Evolutionary conservation across 2,797 vertebrate species (phyloP).

Genomic region (Danio jaintianensis): DNA sequence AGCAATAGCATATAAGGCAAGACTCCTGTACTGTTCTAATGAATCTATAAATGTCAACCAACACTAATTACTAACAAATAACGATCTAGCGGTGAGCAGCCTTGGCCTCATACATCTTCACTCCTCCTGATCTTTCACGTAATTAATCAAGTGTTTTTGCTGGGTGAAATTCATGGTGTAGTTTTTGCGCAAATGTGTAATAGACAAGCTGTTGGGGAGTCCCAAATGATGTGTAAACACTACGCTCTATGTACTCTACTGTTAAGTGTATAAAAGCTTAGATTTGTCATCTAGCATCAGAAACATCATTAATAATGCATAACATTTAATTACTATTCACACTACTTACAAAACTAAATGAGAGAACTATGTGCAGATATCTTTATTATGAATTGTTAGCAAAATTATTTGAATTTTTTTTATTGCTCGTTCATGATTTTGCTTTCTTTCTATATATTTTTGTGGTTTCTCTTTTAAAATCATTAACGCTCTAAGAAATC

Average conservation of each 20-base stretch:
- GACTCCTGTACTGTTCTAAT: constrained; percentile 47
- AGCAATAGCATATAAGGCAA: constrained; percentile 40
- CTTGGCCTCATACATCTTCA: neutral
- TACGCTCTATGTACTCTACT: neutral
- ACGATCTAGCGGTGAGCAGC: constrained; percentile 33
- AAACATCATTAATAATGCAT: neutral
- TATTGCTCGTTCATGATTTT: too few relatives aligned
- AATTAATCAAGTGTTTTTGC: constrained; percentile 1
- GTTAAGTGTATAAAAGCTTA: neutral
- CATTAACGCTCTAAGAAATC: too few relatives aligned
- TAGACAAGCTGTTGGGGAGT: constrained; percentile 1
- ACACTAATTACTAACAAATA: constrained; percentile 53
- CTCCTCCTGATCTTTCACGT: neutral
- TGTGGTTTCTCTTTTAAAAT: too few relatives aligned
- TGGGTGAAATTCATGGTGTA: neutral
- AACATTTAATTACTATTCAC: neutral
- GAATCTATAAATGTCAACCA: constrained; percentile 57
- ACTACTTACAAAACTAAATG: neutral
- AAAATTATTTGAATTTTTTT: too few relatives aligned
- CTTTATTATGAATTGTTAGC: neutral
- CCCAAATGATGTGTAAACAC: neutral
- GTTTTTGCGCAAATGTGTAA: constrained; percentile 6
- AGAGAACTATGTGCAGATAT: neutral
- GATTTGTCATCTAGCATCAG: neutral
- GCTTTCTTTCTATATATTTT: too few relatives aligned